A percentile compares a stretch with the other conserved stretches of the same genome.
Evolutionary conservation across 1,140 invertebrate species (phyloP).

Genomic region (Conus betulinus): DNA sequence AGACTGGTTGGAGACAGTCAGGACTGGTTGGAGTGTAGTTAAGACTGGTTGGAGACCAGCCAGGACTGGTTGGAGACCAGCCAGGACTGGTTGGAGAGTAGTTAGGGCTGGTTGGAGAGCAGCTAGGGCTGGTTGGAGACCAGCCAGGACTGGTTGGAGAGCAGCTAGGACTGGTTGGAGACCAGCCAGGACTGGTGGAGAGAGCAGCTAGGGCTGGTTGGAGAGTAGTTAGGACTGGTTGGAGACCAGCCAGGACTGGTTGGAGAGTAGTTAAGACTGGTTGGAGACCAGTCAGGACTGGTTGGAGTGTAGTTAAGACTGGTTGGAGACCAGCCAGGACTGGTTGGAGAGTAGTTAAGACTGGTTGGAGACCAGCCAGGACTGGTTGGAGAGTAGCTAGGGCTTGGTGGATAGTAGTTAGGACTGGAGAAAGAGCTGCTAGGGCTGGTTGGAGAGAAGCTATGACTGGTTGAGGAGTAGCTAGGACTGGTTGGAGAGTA

Average conservation of each 20-base stretch:
- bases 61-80: slow-evolving; percentile 85
- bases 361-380: slow-evolving; percentile 76
- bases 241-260: slow-evolving; percentile 80
- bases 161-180: background rate
- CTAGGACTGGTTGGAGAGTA: slow-evolving; percentile 69
- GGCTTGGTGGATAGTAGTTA: slow-evolving; percentile 81
- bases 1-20: slow-evolving; percentile 81
- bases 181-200: slow-evolving; percentile 61
- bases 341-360: slow-evolving; percentile 62
- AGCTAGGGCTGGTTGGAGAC: no score
- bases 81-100: slow-evolving; percentile 19
- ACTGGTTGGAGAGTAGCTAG: slow-evolving; percentile 82
- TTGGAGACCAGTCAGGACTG: slow-evolving; percentile 81
- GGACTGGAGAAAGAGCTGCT: no score
- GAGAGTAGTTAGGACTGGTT: no score
- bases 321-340: slow-evolving; percentile 83
- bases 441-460: slow-evolving; percentile 25
- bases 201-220: slow-evolving; percentile 62
- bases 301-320: slow-evolving; percentile 84
- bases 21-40: slow-evolving; percentile 81
- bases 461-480: slow-evolving; percentile 60
- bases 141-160: no score
- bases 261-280: slow-evolving; percentile 77
- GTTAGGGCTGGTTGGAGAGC: no score
- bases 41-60: slow-evolving; percentile 82